Conservation (phyloP, 2,113 vertebrate species). For the Urocynchramus pylzowi region DNA sequence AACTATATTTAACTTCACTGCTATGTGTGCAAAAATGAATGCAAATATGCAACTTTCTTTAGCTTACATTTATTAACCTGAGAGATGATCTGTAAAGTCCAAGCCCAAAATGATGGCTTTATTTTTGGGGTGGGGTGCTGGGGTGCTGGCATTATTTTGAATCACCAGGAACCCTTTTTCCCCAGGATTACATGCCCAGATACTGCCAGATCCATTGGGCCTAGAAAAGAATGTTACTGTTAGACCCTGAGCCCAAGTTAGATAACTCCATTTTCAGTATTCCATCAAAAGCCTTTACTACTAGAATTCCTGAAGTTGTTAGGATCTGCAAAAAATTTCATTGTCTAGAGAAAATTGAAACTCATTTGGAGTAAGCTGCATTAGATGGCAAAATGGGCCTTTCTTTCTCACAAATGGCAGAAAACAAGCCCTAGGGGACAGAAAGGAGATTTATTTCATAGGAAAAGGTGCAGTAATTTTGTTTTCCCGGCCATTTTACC, state of each 20-base stretch:
- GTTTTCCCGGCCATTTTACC: neutral
- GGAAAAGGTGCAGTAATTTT: neutral
- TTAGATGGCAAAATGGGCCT: neutral
- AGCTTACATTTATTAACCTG: neutral
- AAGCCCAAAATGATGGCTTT: neutral
- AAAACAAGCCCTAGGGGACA: neutral
- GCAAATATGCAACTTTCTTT: neutral
- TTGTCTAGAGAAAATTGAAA: neutral
- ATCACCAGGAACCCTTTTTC: neutral
- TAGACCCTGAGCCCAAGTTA: neutral
- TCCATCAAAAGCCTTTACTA: neutral
- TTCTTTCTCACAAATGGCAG: neutral
- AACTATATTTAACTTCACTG: neutral
- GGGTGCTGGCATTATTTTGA: neutral
- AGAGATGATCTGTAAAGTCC: neutral
- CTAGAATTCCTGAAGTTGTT: neutral
- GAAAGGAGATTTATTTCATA: neutral
- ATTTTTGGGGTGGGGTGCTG: neutral
- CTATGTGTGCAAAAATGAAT: neutral
- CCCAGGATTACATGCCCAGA: neutral
- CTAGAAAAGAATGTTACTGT: neutral
- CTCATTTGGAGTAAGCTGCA: neutral
- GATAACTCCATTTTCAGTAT: neutral
- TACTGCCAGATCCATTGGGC: neutral
- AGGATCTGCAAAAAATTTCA: neutral